These are phyloP conservation scores for Hexactinellida sp. DNA, from an alignment of 37 sponge, comb jelly and placozoan species.

Conservation along the genomic window DNA sequence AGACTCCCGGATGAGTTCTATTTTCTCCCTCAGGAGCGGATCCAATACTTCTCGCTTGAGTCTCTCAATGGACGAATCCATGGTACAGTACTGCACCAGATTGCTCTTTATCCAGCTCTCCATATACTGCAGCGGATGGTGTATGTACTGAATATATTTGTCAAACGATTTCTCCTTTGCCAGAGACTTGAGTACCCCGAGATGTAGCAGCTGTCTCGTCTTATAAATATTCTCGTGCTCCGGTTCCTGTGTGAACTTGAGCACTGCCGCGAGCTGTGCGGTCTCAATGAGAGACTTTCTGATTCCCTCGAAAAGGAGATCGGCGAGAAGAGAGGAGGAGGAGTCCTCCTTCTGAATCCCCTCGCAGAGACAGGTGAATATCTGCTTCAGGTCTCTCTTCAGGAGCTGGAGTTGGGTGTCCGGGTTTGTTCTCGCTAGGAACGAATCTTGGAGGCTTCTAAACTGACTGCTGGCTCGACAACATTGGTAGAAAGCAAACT, in stretches of 20 bases:
- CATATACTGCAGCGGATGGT: background rate
- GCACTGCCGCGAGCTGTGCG: background rate
- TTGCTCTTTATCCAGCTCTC: background rate
- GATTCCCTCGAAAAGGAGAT: background rate
- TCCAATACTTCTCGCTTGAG: constrained; percentile 9
- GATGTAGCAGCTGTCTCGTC: constrained; percentile 4
- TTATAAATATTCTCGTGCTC: constrained; percentile 14
- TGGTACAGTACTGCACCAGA: background rate
- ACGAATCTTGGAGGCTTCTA: background rate
- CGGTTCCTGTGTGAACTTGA: constrained; percentile 10
- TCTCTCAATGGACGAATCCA: background rate
- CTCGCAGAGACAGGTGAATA: background rate
- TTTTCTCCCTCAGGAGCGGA: background rate
- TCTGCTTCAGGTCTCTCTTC: background rate
- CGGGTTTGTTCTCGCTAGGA: constrained; percentile 22
- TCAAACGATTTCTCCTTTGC: background rate
- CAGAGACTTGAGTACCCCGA: background rate
- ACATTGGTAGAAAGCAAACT: constrained; percentile 1
- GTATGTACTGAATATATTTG: background rate
- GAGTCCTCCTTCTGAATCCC: background rate
- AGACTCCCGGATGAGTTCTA: background rate
- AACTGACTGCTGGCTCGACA: background rate
- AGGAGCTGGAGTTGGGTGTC: background rate
- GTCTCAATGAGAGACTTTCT: background rate
- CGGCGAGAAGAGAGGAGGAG: background rate